Base-by-base conservation (phyloP, 2,888 invertebrate genomes). In the Ethmia dodecea region DNA sequence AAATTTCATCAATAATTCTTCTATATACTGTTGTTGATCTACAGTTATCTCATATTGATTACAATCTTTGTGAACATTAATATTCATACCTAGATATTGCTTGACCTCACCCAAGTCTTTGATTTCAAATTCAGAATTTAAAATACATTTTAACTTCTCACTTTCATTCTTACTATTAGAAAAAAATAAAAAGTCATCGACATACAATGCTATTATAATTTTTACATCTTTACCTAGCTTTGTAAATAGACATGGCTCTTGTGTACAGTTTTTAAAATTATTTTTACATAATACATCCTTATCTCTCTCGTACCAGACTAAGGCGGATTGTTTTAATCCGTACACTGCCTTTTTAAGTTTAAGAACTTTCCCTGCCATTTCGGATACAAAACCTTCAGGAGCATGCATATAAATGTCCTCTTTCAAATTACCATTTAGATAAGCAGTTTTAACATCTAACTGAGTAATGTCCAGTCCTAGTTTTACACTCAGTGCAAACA, bases 151-250 rank as follows among this genome's bases (percentile, higher is more conserved):
- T 13, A 40, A 12, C 1, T 30, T n/a, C 5, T 40, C 27, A 8
- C 30, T 36, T 11, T 31, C 35, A 8, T 15, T 12, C 24, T 1
- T 9, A 28, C 28, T 11, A 33, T 42, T 43, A 28, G 36, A 34
- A 32, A 43, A 43, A 14, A 37, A 12, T 24, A 42, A 36, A n/a
- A 38, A 38, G 40, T 39, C 40, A 22, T 43, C 40, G 1, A 40
- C 40, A 33, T 26, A 43, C 4, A 39, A 1, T 15, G 40, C 12
- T n/a, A 40, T 18, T 26, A 43, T 31, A 11, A 15, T 27, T n/a
- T 13, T 33, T 3, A 9, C 13, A n/a, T 32, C 14, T 18, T 22
- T 14, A 11, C 20, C n/a, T 8, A 13, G 14, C 20, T 31, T 36
- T 4, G 8, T 26, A 15, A 24, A 36, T 11, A 36, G 5, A 28